phyloP scores from a whole-genome alignment of 2,113 vertebrate species.

The Psophia crepitans region DNA sequence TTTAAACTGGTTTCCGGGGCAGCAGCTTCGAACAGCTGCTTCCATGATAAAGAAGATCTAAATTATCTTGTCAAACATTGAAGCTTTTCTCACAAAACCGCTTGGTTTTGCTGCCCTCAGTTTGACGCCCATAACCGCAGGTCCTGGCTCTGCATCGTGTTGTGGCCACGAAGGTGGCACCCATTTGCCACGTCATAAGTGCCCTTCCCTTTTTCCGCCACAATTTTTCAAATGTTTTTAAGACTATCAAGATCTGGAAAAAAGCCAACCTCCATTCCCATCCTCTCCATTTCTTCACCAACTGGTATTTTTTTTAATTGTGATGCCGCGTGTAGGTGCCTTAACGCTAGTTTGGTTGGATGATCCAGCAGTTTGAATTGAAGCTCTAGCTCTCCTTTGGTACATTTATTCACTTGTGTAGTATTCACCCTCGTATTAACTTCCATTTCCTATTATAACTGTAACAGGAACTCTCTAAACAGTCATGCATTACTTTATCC shows the following conservation, averaged over 20 bases:
- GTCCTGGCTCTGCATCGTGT: accelerated
- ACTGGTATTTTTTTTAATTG: background rate
- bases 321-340: background rate
- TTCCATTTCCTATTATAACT: background rate
- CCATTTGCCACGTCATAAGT: no score
- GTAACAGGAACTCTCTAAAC: background rate
- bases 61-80: background rate
- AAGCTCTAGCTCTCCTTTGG: background rate
- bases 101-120: background rate
- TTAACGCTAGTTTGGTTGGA: background rate
- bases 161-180: background rate
- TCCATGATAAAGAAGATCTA: background rate
- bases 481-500: background rate
- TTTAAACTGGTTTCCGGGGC: background rate
- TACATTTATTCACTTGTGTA: background rate
- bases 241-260: background rate
- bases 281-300: background rate
- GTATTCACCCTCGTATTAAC: background rate
- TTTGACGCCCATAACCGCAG: background rate
- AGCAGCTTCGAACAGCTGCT: background rate
- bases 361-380: background rate
- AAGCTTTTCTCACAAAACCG: background rate
- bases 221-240: background rate
- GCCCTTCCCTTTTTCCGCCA: background rate
- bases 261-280: accelerated